Base-by-base conservation (phyloP, 1,140 invertebrate genomes). In the Drosophila setifemur region DNA sequence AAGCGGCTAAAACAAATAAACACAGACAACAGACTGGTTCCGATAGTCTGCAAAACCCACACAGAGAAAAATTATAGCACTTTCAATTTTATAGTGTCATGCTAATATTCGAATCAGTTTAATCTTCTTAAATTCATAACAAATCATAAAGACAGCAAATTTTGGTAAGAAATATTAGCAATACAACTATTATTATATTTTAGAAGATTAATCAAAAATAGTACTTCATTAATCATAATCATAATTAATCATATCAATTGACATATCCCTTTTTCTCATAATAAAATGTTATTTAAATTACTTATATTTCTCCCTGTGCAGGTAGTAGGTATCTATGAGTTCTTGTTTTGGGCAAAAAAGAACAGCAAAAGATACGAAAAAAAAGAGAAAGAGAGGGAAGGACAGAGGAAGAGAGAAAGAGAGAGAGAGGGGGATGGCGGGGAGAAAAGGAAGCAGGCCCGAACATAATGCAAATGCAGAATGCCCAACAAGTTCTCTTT, bases 1-100 rank as follows among this genome's bases (percentile, higher is more conserved):
- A 81, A 79, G 68, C 43, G 82, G 48, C 73, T 69, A 50, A 82
- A 82, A 70, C 67, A 82, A 82, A 83, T 76, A 79, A 79, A 69
- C 48, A 55, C 70, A 55, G 43, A 64, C 50, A 63, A 54, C 64
- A 75, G 74, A 86, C 79, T 86, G 81, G 81, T 86, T 74, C 58
- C 47, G 23, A 35, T 44, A 43, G 29, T 55, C 40, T 26, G 18
- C 31, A 5, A 19, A 8, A n/a, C 8, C 8, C 5, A 44, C 9
- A 28, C 33, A 7, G 14, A 7, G 33, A 37, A 14, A 37, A 37
- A 37, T 18, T 18, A 8, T 9, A 2, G n/a, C n/a, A n/a, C n/a
- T n/a, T n/a, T n/a, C n/a, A n/a, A n/a, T n/a, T n/a, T n/a, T n/a
- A n/a, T n/a, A n/a, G n/a, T n/a, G n/a, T n/a, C n/a, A n/a, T n/a